Conservation (phyloP, 1,140 invertebrate genomes). For the Drosophila guanche region DNA sequence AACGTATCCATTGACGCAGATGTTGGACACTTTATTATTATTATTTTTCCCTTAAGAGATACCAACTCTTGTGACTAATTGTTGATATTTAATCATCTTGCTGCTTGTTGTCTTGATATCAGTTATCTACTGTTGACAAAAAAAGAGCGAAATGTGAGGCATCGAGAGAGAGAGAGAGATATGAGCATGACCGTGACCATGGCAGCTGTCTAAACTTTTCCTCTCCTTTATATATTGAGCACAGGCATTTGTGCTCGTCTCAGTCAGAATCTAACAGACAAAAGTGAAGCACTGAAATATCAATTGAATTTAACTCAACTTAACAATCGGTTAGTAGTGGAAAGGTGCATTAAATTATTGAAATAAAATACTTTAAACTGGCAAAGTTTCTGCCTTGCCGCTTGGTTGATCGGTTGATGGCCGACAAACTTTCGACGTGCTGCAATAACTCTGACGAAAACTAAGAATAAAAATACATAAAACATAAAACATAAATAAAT, state of each 20-base stretch:
- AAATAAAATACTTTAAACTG: constrained; percentile 34
- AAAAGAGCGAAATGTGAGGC: constrained; percentile 12
- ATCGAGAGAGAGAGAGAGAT: not conserved
- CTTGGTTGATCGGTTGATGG: constrained; percentile 27
- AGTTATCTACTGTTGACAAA: not conserved
- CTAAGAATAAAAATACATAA: constrained; percentile 19
- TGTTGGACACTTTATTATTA: not conserved
- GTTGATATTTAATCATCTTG: constrained; percentile 14
- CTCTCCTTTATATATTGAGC: constrained; percentile 35
- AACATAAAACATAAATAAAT: constrained; percentile 11
- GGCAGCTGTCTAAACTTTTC: constrained; percentile 15
- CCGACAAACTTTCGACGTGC: constrained; percentile 32
- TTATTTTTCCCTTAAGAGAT: not conserved
- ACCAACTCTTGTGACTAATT: constrained; percentile 14
- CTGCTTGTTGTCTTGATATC: constrained; percentile 2
- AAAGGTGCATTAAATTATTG: constrained; percentile 28
- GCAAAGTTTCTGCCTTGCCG: constrained; percentile 34
- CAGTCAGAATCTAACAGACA: constrained; percentile 25
- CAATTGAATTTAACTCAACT: not conserved
- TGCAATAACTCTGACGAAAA: not conserved
- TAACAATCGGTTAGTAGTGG: constrained; percentile 10
- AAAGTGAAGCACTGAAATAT: not conserved
- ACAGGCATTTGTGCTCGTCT: not conserved
- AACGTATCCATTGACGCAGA: not conserved
- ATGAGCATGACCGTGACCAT: no score